These are phyloP conservation scores for Tetranychus truncatus DNA, from an alignment of 2,888 invertebrate species.

Conservation along the genomic window DNA sequence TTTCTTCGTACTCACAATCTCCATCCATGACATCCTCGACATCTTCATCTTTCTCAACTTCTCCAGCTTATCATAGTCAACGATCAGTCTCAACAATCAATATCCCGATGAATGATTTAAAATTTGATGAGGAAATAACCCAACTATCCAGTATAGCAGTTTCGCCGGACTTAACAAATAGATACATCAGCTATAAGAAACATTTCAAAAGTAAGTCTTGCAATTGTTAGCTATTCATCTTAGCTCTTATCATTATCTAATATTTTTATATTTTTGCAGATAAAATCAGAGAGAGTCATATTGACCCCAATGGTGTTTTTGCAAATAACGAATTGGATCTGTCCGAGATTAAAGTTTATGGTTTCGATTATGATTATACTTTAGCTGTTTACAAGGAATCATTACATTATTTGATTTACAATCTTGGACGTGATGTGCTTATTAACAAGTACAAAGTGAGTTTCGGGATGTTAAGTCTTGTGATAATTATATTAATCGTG, in stretches of 20 bases:
- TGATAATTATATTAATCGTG: not conserved
- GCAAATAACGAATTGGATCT: conserved; percentile 88
- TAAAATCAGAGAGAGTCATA: conserved; percentile 31
- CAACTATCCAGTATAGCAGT: not conserved
- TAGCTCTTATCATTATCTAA: conserved; percentile 19
- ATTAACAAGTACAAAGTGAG: conserved; percentile 66
- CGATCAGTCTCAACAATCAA: not conserved
- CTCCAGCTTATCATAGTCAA: not conserved
- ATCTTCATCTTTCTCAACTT: not conserved
- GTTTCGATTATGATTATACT: conserved; percentile 97
- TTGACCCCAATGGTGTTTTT: conserved; percentile 70
- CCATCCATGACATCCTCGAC: not conserved
- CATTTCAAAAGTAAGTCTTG: conserved; percentile 3
- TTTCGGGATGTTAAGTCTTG: not conserved
- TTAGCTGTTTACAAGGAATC: conserved; percentile 79
- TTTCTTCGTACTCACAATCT: not conserved
- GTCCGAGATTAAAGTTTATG: conserved; percentile 75
- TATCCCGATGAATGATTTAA: not conserved
- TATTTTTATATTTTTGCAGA: not conserved
- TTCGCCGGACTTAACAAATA: not conserved
- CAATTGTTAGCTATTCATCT: not conserved
- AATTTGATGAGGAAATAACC: not conserved
- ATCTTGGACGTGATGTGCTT: conserved; percentile 65
- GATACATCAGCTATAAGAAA: conserved; percentile 1
- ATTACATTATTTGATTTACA: conserved; percentile 71